Percentiles rank a stretch among this genome's conserved stretches.
These are phyloP conservation scores for Galendromus occidentalis DNA, from an alignment of 1,140 invertebrate genomes.

Conservation along the genomic window DNA sequence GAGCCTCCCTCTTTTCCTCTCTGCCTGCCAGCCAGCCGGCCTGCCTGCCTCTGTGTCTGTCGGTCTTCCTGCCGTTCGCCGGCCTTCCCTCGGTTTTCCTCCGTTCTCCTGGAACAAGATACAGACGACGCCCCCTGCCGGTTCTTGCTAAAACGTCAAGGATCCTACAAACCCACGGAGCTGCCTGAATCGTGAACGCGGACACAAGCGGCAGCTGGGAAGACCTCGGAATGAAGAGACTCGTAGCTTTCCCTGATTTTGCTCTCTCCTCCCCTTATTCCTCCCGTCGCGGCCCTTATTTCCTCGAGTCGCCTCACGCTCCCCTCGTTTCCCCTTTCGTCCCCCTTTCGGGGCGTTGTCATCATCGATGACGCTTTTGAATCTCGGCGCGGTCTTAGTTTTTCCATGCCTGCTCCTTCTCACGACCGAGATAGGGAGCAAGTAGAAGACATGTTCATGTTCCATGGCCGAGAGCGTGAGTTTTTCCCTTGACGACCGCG, in stretches of 20 bases:
- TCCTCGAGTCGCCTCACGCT: not conserved
- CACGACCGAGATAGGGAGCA: no score
- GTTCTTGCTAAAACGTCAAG: not conserved
- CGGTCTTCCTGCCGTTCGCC: not conserved
- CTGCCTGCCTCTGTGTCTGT: not conserved
- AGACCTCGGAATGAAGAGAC: not conserved
- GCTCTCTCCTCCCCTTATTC: not conserved
- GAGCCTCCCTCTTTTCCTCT: no score
- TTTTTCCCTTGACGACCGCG: no score
- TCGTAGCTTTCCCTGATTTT: not conserved
- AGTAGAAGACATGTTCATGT: no score
- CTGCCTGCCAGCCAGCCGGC: no score
- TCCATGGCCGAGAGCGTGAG: no score
- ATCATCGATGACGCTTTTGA: not conserved
- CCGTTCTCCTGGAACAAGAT: not conserved
- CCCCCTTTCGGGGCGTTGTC: not conserved
- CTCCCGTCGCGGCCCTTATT: no score
- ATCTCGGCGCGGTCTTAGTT: not conserved
- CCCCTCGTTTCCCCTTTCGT: not conserved
- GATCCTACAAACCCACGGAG: no score
- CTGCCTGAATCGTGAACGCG: not conserved
- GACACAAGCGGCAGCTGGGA: not conserved
- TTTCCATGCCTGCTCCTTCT: no score
- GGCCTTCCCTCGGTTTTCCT: not conserved
- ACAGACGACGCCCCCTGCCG: not conserved